Evolutionary conservation across 1,140 invertebrate species (phyloP).

Genomic region (Ephestia elutella): DNA sequence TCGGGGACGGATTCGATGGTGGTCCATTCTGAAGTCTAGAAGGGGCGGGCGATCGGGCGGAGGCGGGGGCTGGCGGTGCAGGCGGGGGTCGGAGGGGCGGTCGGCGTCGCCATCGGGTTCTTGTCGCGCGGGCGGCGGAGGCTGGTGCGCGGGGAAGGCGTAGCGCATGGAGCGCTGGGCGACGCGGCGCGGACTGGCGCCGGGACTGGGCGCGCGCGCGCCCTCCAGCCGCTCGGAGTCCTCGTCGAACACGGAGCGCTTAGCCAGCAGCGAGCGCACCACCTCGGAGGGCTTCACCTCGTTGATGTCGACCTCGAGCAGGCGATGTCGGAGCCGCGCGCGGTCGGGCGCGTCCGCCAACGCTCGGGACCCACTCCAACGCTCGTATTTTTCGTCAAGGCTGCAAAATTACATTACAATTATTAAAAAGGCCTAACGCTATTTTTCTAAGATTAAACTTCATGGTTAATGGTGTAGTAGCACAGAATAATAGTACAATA

Average conservation of each 20-base stretch:
- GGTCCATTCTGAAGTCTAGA: constrained; percentile 37
- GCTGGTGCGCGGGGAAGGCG: constrained; percentile 63
- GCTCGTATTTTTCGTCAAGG: constrained; percentile 95
- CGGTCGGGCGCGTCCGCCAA: constrained; percentile 58
- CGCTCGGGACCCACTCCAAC: constrained; percentile 86
- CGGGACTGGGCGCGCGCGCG: constrained; percentile 69
- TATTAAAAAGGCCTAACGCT: background rate
- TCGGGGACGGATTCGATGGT: constrained; percentile 35
- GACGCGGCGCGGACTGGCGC: constrained; percentile 55
- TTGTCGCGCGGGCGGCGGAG: constrained; percentile 54
- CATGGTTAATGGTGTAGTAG: no score
- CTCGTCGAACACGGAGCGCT: constrained; percentile 95
- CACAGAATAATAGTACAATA: no score
- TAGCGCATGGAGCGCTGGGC: constrained; percentile 78
- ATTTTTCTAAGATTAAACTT: background rate
- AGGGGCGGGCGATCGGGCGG: constrained; percentile 20
- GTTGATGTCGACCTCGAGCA: constrained; percentile 83
- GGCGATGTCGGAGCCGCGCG: constrained; percentile 78
- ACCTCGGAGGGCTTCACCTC: constrained; percentile 94
- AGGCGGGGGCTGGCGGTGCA: constrained; percentile 21
- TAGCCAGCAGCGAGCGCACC: constrained; percentile 91
- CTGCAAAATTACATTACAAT: constrained; percentile 36
- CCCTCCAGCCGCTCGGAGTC: constrained; percentile 95
- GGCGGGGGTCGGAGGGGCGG: constrained; percentile 34
- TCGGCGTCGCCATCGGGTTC: constrained; percentile 78